phyloP scores from a whole-genome alignment of 2,113 vertebrate genomes.

The Charadrius vociferus region DNA sequence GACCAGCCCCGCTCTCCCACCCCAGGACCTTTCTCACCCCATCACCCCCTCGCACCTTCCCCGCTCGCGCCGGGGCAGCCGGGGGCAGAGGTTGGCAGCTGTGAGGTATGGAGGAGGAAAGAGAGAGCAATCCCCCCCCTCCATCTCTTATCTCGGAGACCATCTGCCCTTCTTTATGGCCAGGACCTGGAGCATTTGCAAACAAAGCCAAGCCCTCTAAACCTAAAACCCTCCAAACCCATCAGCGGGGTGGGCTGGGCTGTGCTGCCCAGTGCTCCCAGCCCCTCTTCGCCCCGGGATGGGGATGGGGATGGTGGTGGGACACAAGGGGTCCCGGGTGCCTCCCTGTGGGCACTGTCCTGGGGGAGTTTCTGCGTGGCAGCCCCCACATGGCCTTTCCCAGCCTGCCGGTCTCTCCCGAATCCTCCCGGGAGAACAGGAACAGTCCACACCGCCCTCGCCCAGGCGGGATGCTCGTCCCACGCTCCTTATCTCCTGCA shows the following conservation, averaged over 20 bases:
- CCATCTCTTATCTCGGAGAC: fast-evolving
- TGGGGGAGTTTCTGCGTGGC: neutral
- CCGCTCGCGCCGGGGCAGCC: fast-evolving
- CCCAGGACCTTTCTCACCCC: neutral
- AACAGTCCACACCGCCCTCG: fast-evolving
- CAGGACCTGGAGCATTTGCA: neutral
- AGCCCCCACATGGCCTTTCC: fast-evolving
- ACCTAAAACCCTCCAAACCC: neutral
- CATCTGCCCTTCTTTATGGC: neutral
- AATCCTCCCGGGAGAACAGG: neutral
- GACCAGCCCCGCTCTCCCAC: neutral
- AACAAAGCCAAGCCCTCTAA: neutral
- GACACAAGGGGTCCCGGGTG: fast-evolving
- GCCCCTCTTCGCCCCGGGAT: fast-evolving
- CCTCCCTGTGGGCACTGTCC: fast-evolving
- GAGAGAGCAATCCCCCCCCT: neutral
- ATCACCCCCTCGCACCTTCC: neutral
- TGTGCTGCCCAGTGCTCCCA: neutral
- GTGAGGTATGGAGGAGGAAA: neutral
- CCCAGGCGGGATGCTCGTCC: neutral
- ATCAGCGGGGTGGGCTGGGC: neutral
- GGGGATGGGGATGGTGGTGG: neutral
- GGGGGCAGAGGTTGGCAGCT: neutral
- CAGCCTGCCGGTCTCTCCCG: fast-evolving
- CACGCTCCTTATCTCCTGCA: fast-evolving